Evolutionary conservation across 2,797 vertebrate species (phyloP), one percentile per base, ranked within the genome.

Genomic region (Coregonus sp.): DNA sequence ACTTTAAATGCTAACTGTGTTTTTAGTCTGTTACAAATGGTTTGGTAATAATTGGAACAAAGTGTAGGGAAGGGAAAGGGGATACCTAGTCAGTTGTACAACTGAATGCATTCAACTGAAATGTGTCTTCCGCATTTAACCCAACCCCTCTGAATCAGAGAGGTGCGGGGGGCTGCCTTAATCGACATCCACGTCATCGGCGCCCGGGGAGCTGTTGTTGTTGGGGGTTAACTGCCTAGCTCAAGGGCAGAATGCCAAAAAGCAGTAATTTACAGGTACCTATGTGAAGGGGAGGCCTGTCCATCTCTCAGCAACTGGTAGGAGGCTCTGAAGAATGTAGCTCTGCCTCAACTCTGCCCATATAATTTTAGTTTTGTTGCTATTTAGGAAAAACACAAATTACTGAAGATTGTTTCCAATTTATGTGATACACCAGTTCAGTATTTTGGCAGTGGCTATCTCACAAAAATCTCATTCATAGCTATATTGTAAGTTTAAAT

Each of bases 251-350:
- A 47, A 47, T 2, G 40, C 40, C 4, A 66, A 52, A 78, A 73
- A 65, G 72, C 51, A 72, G 83, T 81, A 76, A 80, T 87, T 87
- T 88, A 86, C 88, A 87, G 52, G 52, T 56, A n/a, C 52, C 52
- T 56, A 56, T 56, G 18, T 56, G 40, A 12, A 47, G 40, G 40
- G 86, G 81, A 81, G 68, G 29, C 35, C 14, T 3, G 25, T 74
- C 80, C 11, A 47, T 56, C 80, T 86, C 61, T 78, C 86, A 75
- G 86, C 79, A 83, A 86, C 76, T 76, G 61, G 29, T 50, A 75
- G 66, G 75, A 81, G 29, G 35, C 20, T 71, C 65, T 37, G 78
- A 87, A 81, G 84, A 83, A 89, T 86, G 86, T 66, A 18, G 20
- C 37, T 25, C 61, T 66, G 72, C 47, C 66, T 47, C 74, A 76